phyloP scores from a whole-genome alignment of 2,888 invertebrate genomes.

The Meghimatium bilineatum region DNA sequence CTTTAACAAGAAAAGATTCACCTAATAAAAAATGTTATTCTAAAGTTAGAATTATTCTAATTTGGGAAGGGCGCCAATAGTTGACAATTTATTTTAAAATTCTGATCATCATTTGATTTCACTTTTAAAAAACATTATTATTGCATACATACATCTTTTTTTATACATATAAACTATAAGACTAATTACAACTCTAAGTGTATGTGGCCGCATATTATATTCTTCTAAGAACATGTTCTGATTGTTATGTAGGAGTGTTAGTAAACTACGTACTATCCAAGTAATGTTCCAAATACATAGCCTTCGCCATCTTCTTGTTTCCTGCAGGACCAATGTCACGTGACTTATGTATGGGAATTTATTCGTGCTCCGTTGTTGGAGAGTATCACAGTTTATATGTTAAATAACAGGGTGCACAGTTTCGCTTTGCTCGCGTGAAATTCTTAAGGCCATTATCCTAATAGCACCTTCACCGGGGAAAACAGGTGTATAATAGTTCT shows the following conservation, averaged over 20 bases:
- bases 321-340: not conserved
- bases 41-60: not conserved
- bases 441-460: too few relatives aligned
- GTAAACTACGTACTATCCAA: slow-evolving; percentile 47
- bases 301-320: slow-evolving; percentile 49
- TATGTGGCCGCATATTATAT: not conserved
- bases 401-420: too few relatives aligned
- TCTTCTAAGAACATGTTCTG: not conserved
- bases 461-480: too few relatives aligned
- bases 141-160: not conserved
- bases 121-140: too few relatives aligned
- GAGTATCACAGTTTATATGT: not conserved
- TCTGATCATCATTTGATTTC: too few relatives aligned
- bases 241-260: not conserved
- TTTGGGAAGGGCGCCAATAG: slow-evolving; percentile 23
- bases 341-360: not conserved
- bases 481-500: too few relatives aligned
- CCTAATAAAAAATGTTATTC: too few relatives aligned
- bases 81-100: not conserved
- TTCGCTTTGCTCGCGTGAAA: too few relatives aligned
- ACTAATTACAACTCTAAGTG: not conserved
- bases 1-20: too few relatives aligned
- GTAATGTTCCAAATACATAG: slow-evolving; percentile 52
- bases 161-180: not conserved
- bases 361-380: not conserved